Base-by-base conservation (phyloP, 1,140 invertebrate species). In the Carcinoscorpius rotundicauda region DNA sequence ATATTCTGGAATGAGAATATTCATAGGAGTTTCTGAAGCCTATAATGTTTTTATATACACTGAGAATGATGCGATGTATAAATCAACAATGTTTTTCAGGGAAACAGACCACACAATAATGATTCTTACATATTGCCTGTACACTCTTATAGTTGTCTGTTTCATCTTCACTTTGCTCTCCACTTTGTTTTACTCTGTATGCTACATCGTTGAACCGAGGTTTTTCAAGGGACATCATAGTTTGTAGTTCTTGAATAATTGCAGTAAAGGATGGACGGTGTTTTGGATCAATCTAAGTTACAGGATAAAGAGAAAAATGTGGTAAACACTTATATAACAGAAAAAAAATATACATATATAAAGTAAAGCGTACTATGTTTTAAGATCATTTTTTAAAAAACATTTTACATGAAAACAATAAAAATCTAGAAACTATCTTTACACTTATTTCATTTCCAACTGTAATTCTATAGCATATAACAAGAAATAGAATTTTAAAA, bases 251-350 rank as follows among this genome's bases (percentile, higher is more conserved):
- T 64, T 78, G 78, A 61, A 84, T 83, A 71, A 91, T 86, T 73
- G 92, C 88, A 4, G 81, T 80, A 78, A 93, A 93, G 66, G 86
- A 84, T 58, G 91, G 91, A 56, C 91, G 83, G 72, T 85, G 89
- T 66, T 85, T 88, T 6, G 89, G 85, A 75, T 92, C 88, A 76
- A 91, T 88, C 89, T 92, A n/a, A 29, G 29, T 29, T 29, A 29
- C 29, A 29, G 29, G 29, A 77, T 3, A 80, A 81, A 59, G 68
- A 73, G 65, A 69, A 67, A 69, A 68, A 60, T 51, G n/a, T 57
- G 59, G 29, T 53, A 53, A 6, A 48, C 10, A 53, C 8, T 55
- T 6, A 29, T 29, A 29, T 53, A 53, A 6, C 10, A 51, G 6
- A 58, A 51, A 51, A 11, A 64, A 6, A 48, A 49, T n/a, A 49